Evolutionary conservation across 2,113 vertebrate species (phyloP).

Genomic region (Pseudorectes ferrugineus): DNA sequence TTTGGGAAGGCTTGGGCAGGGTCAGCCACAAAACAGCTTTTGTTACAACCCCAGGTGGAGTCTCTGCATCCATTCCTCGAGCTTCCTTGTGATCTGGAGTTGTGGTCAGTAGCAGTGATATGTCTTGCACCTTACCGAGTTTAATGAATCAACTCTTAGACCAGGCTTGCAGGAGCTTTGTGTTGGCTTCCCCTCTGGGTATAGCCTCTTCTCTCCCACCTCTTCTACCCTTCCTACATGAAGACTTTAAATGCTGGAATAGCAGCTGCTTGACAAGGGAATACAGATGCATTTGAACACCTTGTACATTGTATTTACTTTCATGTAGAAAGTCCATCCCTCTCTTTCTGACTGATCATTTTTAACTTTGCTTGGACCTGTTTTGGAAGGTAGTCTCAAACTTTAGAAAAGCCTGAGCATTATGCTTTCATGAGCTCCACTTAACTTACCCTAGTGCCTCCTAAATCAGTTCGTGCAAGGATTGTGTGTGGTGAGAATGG

Average conservation of each 20-base stretch:
- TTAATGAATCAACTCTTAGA: not conserved
- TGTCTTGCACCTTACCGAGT: not conserved
- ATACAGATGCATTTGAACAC: not conserved
- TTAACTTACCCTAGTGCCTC: not conserved
- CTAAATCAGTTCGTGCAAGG: not conserved
- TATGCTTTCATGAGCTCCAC: not conserved
- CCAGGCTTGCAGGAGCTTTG: not conserved
- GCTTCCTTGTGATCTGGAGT: not conserved
- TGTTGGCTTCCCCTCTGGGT: not conserved
- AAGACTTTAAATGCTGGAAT: not conserved
- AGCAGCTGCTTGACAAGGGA: not conserved
- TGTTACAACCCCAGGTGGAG: accelerated
- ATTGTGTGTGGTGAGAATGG: accelerated
- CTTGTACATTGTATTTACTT: not conserved
- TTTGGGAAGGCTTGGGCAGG: not conserved
- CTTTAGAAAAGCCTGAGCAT: not conserved
- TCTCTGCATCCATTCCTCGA: not conserved
- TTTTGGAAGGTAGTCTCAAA: not conserved
- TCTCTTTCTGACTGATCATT: not conserved
- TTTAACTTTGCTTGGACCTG: not conserved
- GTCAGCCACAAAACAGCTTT: not conserved
- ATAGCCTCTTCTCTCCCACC: not conserved
- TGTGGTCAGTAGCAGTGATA: not conserved
- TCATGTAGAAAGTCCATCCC: not conserved
- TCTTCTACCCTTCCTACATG: not conserved